Base-by-base conservation (phyloP, 2,888 invertebrate species). In the Unio delphinus region DNA sequence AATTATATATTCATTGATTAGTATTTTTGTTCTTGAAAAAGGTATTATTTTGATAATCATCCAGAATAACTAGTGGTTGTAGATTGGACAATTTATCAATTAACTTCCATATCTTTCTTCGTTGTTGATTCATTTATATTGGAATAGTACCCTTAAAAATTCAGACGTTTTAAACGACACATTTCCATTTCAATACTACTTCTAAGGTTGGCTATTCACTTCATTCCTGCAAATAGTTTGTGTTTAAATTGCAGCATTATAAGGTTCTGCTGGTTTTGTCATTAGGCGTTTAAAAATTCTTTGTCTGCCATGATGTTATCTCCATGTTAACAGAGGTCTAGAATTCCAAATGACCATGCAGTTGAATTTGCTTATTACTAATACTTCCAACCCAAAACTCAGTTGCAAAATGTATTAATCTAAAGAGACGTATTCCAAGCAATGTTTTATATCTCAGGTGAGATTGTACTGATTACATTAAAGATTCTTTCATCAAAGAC, bases 321-420 rank as follows among this genome's bases (percentile, higher is more conserved):
- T 34, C 7, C 34, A 8, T 1, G 34, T 34, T 34, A 1, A 34
- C 7, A 8, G 34, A 34, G 7, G 34, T 34, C 72, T 3, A 76
- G 26, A 8, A 80, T 1, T 1, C 76, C 73, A 66, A 56, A 65
- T 4, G 34, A 17, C 45, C 65, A 57, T 26, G 71, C 72, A 6
- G 77, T 74, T 56, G 7, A 34, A 34, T 34, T 34, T 34, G 34
- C 34, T 7, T 34, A 34, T 34, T 8, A 34, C 7, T 34, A 1
- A 34, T 34, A 7, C 7, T 68, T 15, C 80, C 80, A 26, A 62
- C 15, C 61, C 65, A 76, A 20, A 79, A 61, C 17, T 75, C 72
- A 23, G 76, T 74, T 11, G 69, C 69, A 72, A 80, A 78, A n/a
- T 73, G 73, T 20, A 74, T 62, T 11, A 72, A 34, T 55, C 74